Base-by-base conservation (phyloP, 1,140 invertebrate genomes). In the Ptiloglossa arizonensis region DNA sequence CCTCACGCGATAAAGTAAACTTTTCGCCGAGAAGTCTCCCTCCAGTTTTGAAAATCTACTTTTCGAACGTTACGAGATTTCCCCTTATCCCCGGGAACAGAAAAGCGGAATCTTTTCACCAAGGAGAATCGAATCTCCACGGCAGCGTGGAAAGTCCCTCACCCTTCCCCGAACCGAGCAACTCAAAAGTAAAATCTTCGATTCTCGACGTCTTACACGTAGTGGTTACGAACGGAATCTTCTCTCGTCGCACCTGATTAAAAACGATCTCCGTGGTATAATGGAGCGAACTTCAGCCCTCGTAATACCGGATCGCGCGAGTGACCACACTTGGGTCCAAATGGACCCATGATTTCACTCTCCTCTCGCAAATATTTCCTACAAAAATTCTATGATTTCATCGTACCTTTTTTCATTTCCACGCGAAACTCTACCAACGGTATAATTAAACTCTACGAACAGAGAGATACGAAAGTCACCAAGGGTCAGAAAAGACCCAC, bases 21-120 rank as follows among this genome's bases (percentile, higher is more conserved):
- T 19, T 54, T 9, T 9, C n/a, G 0, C 1, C 15, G 66, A 24
- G 9, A 69, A 38, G 19, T 60, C 32, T 22, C 17, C n/a, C 27
- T 24, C 64, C 13, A 38, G 35, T 69, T 56, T 69, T 27, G 50
- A 41, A 27, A 69, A 56, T 69, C 32, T 56, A 56, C 50, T 56
- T 38, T 27, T 15, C n/a, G 6, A 69, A 56, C 66, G 29, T 13
- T 35, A 27, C 56, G 29, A 72, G 56, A 48, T 50, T 35, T 13
- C 41, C 4, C 15, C 27, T 48, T 35, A 19, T 35, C 22, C 15
- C 8, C 19, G 56, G 22, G 3, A 60, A 52, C 46, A 52, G 27
- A 67, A 48, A 35, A 50, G n/a, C 27, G 15, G 54, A 15, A 71
- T 69, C 66, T 32, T 35, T 19, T 5, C 24, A 24, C 24, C 35